Evolutionary conservation across 2,888 invertebrate species (phyloP).

Genomic region (Acleris cristana): DNA sequence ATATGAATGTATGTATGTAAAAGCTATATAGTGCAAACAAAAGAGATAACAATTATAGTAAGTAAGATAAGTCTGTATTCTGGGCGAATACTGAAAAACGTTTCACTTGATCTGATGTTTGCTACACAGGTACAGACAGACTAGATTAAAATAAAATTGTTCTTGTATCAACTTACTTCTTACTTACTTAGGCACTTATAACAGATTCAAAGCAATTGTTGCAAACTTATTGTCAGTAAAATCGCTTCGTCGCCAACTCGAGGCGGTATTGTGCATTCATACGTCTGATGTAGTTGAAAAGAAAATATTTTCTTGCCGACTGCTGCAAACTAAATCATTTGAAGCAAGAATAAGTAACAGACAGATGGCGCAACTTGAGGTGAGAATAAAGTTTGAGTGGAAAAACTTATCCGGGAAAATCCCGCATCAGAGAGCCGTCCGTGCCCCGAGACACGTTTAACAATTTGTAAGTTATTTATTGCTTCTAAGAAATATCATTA

Average conservation of each 20-base stretch:
- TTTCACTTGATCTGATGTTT: too few relatives aligned
- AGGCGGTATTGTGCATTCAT: slow-evolving; percentile 68
- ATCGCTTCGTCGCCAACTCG: slow-evolving; percentile 43
- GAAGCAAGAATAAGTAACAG: slow-evolving; percentile 75
- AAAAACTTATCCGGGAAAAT: slow-evolving; percentile 78
- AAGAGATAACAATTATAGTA: too few relatives aligned
- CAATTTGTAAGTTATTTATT: slow-evolving; percentile 82
- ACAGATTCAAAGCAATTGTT: slow-evolving; percentile 47
- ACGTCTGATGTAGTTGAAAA: slow-evolving; percentile 68
- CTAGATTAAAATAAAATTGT: too few relatives aligned
- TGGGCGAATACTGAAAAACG: too few relatives aligned
- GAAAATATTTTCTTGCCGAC: slow-evolving; percentile 77
- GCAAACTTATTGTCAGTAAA: slow-evolving; percentile 53
- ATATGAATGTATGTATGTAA: too few relatives aligned
- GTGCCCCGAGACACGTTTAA: slow-evolving; percentile 75
- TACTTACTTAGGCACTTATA: slow-evolving; percentile 16
- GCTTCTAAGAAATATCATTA: slow-evolving; percentile 78
- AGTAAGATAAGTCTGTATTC: too few relatives aligned
- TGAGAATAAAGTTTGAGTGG: slow-evolving; percentile 82
- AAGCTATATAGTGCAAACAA: too few relatives aligned
- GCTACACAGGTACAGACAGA: too few relatives aligned
- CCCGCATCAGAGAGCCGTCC: slow-evolving; percentile 63
- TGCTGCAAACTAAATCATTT: slow-evolving; percentile 80
- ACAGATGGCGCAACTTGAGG: slow-evolving; percentile 70
- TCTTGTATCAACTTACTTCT: too few relatives aligned